phyloP scores from a whole-genome alignment of 2,113 vertebrate genomes.

The Potamarius usumacintae region DNA sequence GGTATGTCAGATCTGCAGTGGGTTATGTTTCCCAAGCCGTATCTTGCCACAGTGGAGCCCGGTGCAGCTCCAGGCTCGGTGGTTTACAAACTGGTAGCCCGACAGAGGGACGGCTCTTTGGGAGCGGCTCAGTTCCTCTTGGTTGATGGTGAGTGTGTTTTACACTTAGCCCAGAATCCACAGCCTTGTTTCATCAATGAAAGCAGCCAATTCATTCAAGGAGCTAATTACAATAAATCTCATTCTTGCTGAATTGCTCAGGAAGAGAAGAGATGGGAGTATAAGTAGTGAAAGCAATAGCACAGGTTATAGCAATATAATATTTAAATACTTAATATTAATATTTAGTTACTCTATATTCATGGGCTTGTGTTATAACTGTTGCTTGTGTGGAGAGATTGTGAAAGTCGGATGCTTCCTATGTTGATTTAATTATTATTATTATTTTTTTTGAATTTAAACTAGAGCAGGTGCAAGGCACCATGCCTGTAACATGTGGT shows the following conservation, averaged over 20 bases:
- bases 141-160: slow-evolving; percentile 72
- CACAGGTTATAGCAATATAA: background rate
- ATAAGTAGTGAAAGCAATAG: background rate
- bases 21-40: slow-evolving; percentile 84
- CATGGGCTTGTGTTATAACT: background rate
- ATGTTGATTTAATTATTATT: slow-evolving; percentile 40
- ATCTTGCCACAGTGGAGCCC: slow-evolving; percentile 75
- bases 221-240: background rate
- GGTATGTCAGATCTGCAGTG: slow-evolving; percentile 78
- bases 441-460: slow-evolving; percentile 65
- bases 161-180: background rate
- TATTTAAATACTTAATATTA: background rate
- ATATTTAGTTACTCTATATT: background rate
- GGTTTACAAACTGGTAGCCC: slow-evolving; percentile 74
- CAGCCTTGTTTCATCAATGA: background rate
- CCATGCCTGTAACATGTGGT: slow-evolving; percentile 45
- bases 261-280: background rate
- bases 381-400: background rate
- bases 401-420: background rate
- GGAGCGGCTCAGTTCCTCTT: slow-evolving; percentile 74
- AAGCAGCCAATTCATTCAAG: slow-evolving; percentile 17
- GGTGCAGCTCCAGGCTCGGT: slow-evolving; percentile 72
- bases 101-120: slow-evolving; percentile 57
- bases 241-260: slow-evolving; percentile 11
- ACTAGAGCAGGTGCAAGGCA: slow-evolving; percentile 56